Percentiles rank a stretch among this genome's conserved stretches.
phyloP scores from a whole-genome alignment of 2,113 vertebrate genomes.

The Xyrauchen texanus region DNA sequence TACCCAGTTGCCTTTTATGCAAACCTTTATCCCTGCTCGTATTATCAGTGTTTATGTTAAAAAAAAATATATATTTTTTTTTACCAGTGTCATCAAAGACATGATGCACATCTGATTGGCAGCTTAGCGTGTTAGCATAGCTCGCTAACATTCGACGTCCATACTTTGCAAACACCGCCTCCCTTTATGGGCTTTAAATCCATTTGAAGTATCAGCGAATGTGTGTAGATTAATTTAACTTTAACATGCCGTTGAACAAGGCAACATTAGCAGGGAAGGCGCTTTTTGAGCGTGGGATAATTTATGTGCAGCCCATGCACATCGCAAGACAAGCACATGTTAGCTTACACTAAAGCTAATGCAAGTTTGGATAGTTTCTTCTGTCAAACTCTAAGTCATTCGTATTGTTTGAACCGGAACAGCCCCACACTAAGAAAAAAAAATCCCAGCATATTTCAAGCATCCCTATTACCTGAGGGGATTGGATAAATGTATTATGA shows the following conservation, averaged over 20 bases:
- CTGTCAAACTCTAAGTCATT: neutral
- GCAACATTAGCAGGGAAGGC: neutral
- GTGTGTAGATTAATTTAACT: neutral
- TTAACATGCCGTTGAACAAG: neutral
- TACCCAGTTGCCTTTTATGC: no score
- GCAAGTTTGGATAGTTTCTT: constrained; percentile 1
- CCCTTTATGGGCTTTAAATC: constrained; percentile 18
- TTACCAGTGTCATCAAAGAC: neutral
- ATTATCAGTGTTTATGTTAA: no score
- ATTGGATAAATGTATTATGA: no score
- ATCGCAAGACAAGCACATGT: constrained; percentile 38
- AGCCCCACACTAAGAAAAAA: neutral
- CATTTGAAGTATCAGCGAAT: neutral
- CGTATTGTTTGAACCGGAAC: neutral
- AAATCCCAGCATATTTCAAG: no score
- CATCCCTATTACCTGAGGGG: no score
- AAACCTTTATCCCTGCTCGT: no score
- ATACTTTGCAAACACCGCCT: neutral
- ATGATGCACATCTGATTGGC: neutral
- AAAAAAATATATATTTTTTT: no score
- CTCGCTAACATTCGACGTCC: constrained; percentile 24
- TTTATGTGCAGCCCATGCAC: constrained; percentile 24
- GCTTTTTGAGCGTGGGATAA: neutral
- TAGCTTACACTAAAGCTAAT: neutral
- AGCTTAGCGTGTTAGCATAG: constrained; percentile 22